phyloP scores from a whole-genome alignment of 2,113 vertebrate genomes.

The Scortum barcoo region DNA sequence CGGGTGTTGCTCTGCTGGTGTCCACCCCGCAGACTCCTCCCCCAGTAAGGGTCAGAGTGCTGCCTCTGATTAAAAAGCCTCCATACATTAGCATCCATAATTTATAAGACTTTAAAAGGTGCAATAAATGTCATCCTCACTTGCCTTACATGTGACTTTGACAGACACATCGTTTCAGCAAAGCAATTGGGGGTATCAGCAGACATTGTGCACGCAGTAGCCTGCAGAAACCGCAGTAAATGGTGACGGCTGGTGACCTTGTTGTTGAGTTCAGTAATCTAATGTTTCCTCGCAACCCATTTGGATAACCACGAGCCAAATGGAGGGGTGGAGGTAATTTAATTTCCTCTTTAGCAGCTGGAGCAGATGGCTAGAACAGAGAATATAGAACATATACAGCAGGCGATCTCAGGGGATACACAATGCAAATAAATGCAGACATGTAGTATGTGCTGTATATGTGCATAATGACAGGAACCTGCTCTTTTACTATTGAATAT shows the following conservation, averaged over 20 bases:
- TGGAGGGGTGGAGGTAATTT: slow-evolving; percentile 57
- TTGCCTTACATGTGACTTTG: slow-evolving; percentile 69
- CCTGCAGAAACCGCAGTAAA: slow-evolving; percentile 60
- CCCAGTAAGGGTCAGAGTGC: slow-evolving; percentile 48
- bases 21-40: slow-evolving; percentile 37
- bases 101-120: slow-evolving; percentile 73
- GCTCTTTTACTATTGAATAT: slow-evolving; percentile 13
- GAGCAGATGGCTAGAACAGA: slow-evolving; percentile 56
- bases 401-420: slow-evolving; percentile 41
- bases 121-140: slow-evolving; percentile 73
- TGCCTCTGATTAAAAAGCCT: slow-evolving; percentile 73
- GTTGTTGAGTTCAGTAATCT: slow-evolving; percentile 69
- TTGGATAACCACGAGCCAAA: slow-evolving; percentile 61
- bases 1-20: background rate
- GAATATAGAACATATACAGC: slow-evolving; percentile 19
- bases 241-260: slow-evolving; percentile 63
- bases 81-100: slow-evolving; percentile 76
- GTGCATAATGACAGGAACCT: slow-evolving; percentile 1
- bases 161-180: slow-evolving; percentile 45
- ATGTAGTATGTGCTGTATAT: slow-evolving; percentile 5
- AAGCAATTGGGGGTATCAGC: slow-evolving; percentile 37
- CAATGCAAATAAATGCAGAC: slow-evolving; percentile 1
- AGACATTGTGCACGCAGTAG: background rate
- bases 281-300: slow-evolving; percentile 68
- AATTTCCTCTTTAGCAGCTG: slow-evolving; percentile 62